Base-by-base conservation (phyloP, 2,888 invertebrate species). In the Dromius quadrimaculatus region DNA sequence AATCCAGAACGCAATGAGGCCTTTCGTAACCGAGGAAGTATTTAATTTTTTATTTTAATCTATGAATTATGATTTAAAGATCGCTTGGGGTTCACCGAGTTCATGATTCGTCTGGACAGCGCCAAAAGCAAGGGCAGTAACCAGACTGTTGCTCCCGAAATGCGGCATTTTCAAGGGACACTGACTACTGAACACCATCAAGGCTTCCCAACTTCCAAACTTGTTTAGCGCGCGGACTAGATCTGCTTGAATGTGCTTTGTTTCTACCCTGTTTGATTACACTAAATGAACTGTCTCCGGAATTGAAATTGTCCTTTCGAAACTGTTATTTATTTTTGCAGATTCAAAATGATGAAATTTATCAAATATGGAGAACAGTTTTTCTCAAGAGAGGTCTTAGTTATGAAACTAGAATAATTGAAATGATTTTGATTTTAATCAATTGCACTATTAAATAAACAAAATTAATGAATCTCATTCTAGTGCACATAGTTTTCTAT, bases 141-240 rank as follows among this genome's bases (percentile, higher is more conserved):
- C 50, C 50, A 54, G 50, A 54, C 50, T 54, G 50, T 54, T 54
- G 50, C 50, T 54, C 50, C 50, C 50, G 23, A 47, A 54, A 54
- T 54, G 50, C 50, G 13, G 32, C 50, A 54, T 23, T 54, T 54
- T 54, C 50, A 54, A 54, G 50, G 50, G 50, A 54, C 50, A 54
- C 50, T 54, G 50, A 54, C 50, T 50, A 23, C 13, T 19, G 45
- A 45, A 19, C 23, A 54, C 28, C 8, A 8, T 9, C 50, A 5
- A 22, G 20, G 22, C 8, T n/a, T 15, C 15, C 1, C 50, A 28
- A 28, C 23, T 54, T 54, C 2, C 50, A 54, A 54, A 54, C 50
- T 54, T 28, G 28, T 28, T 54, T 54, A 54, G 11, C 28, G 28
- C 50, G 23, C 4, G 22, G 8, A 13, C 4, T 23, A 17, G 50